Conservation (phyloP, 2,888 invertebrate species). For the Lissocephala sabroskyi region DNA sequence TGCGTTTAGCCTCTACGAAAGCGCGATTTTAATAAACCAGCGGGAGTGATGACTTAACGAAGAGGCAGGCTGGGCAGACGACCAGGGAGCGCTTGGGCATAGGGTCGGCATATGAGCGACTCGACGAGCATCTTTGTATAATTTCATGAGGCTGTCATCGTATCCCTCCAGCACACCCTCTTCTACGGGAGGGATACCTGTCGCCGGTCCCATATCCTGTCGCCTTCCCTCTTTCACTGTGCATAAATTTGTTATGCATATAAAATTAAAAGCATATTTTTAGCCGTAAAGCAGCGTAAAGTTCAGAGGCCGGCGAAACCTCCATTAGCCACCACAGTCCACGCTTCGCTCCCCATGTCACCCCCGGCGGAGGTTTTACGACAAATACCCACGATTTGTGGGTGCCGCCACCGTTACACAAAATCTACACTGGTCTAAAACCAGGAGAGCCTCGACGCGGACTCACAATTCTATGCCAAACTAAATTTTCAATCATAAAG, state of each 20-base stretch:
- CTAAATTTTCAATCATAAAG: too few species aligned
- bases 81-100: conserved; percentile 12
- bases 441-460: too few species aligned
- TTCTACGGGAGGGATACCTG: conserved; percentile 41
- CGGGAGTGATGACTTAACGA: conserved; percentile 31
- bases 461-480: too few species aligned
- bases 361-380: too few species aligned
- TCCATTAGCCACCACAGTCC: not conserved
- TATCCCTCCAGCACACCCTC: too few species aligned
- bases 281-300: conserved; percentile 22
- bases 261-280: conserved; percentile 67
- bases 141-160: conserved; percentile 56
- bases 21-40: conserved; percentile 53
- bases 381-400: too few species aligned
- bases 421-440: too few species aligned
- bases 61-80: not conserved
- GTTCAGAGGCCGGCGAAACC: conserved; percentile 7
- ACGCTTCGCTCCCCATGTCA: not conserved
- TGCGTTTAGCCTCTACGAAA: conserved; percentile 58
- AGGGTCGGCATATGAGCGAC: conserved; percentile 48
- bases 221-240: conserved; percentile 48
- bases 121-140: conserved; percentile 57
- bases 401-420: too few species aligned
- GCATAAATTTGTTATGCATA: conserved; percentile 64
- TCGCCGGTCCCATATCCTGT: conserved; percentile 36